Evolutionary conservation across 2,888 invertebrate genomes (phyloP), one percentile per base, ranked within the genome.

Genomic region (Pyrrhia umbra): DNA sequence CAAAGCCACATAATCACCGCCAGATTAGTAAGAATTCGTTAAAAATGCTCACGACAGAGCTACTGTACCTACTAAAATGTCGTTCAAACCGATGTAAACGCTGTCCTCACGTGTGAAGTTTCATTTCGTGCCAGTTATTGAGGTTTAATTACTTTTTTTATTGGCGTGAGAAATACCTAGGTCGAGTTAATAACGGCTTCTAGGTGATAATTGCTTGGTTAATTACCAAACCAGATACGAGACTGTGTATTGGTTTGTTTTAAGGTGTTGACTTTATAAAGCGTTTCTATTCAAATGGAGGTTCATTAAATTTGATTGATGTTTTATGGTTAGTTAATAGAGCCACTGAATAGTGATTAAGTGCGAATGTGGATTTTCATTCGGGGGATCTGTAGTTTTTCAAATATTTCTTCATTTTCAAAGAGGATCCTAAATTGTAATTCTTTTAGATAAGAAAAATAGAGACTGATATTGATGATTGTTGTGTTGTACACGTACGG

Each of bases 121-220:
- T 47, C 58, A 77, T 69, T 80, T 61, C 67, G 75, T 78, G 81
- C 68, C 51, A 43, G 68, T 71, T 80, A 79, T 81, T 70, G 76
- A 68, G 76, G 49, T 73, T 75, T 77, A 76, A 80, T 78, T 72
- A 65, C 79, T 59, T 77, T 83, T 77, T 81, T 80, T 81, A 80
- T 58, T 72, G 68, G 72, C 80, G 83, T 84, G 85, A 81, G 85
- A 85, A 85, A 79, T 81, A 75, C 73, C 79, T 77, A 77, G 70
- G 61, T 68, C 56, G 76, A 68, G 59, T 77, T 73, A 75, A 75
- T 80, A 84, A 84, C 79, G 77, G 78, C 68, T 76, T 75, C 71
- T 75, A 81, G 78, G 82, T 82, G 81, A 84, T 85, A 84, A 85
- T 84, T 80, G 79, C 61, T 61, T 30, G 61, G 65, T 78, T 78